Evolutionary conservation across 2,113 vertebrate genomes (phyloP).

Genomic region (Manacus vitellinus): DNA sequence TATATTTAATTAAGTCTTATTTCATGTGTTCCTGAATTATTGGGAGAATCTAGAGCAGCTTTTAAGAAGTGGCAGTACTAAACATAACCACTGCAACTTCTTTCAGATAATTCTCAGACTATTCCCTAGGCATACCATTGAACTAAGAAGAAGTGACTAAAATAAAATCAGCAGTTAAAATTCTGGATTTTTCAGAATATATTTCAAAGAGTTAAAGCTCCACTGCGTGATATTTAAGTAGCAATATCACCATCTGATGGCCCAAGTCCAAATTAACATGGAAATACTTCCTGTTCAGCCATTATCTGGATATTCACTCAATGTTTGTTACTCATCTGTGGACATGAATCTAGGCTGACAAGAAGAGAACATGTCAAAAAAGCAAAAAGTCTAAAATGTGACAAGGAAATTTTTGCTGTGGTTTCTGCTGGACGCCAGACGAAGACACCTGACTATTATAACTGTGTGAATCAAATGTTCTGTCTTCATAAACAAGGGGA

Average conservation of each 20-base stretch:
- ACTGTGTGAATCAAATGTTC: background rate
- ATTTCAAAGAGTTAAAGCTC: background rate
- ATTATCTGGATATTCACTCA: background rate
- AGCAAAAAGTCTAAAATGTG: background rate
- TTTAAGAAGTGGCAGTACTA: background rate
- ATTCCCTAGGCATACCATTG: background rate
- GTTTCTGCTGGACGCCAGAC: background rate
- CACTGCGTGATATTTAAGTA: background rate
- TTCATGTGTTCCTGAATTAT: background rate
- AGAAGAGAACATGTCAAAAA: background rate
- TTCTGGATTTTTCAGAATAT: background rate
- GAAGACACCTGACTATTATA: background rate
- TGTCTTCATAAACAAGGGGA: background rate
- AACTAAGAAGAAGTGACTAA: background rate
- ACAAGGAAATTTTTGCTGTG: background rate
- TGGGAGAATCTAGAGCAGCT: background rate
- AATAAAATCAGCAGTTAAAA: background rate
- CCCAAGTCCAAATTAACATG: background rate
- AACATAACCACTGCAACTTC: background rate
- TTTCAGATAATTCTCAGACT: background rate
- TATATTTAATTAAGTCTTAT: background rate
- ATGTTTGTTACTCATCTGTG: background rate
- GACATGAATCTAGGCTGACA: rapidly evolving
- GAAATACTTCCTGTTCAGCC: background rate
- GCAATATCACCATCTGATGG: background rate